phyloP scores from a whole-genome alignment of 2,888 invertebrate species.

The Drosophila koepferae region DNA sequence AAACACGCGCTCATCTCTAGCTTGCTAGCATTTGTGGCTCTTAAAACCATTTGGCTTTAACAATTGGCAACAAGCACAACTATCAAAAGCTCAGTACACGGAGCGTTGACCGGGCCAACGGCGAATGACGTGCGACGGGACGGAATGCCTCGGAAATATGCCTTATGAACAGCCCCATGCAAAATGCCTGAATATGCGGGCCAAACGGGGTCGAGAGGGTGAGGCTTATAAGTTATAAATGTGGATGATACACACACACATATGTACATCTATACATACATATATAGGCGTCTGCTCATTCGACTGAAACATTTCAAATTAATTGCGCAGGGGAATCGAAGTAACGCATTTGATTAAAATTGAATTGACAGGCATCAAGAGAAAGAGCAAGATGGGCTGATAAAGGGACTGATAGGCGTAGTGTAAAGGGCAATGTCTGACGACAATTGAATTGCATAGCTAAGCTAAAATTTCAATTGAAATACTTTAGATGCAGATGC shows the following conservation, averaged over 20 bases:
- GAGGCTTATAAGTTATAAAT: conserved; percentile 7
- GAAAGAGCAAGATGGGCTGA: neutral
- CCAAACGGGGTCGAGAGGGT: neutral
- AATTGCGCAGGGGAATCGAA: conserved; percentile 79
- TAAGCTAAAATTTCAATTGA: conserved; percentile 41
- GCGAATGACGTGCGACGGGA: neutral
- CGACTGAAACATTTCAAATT: conserved; percentile 78
- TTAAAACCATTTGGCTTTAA: conserved; percentile 71
- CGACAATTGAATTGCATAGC: conserved; percentile 45
- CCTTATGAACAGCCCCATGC: conserved; percentile 47
- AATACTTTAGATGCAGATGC: conserved; percentile 34
- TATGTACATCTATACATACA: neutral
- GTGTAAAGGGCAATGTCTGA: conserved; percentile 34
- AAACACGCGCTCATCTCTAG: conserved; percentile 11
- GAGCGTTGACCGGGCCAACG: conserved; percentile 65
- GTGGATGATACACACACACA: neutral
- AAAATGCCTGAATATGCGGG: conserved; percentile 61
- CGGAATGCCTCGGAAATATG: conserved; percentile 49
- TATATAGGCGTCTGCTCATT: conserved; percentile 49
- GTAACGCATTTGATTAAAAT: conserved; percentile 79
- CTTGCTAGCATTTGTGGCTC: conserved; percentile 38
- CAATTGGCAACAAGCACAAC: conserved; percentile 55
- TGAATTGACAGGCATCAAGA: conserved; percentile 54
- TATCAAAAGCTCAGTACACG: conserved; percentile 21
- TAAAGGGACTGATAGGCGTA: neutral